Evolutionary conservation across 1,140 invertebrate species (phyloP).

Genomic region (Acromyrmex heyeri): DNA sequence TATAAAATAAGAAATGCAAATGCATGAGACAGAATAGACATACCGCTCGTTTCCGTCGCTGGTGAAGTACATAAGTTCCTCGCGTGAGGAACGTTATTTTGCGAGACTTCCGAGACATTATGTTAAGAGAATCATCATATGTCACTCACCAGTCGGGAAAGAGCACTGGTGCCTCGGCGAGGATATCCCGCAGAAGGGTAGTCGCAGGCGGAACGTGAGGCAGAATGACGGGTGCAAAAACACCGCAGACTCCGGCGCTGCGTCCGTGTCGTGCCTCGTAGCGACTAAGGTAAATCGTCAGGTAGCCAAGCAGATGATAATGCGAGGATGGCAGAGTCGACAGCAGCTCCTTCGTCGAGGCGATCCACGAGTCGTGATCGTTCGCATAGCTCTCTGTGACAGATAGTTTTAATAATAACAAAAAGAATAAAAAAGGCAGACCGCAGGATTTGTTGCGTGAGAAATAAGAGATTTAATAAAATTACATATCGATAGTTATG

Average conservation of each 20-base stretch:
- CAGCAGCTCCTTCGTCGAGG: constrained; percentile 81
- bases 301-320: constrained; percentile 84
- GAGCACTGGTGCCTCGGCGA: constrained; percentile 80
- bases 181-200: constrained; percentile 82
- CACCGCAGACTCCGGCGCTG: constrained; percentile 82
- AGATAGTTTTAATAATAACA: not conserved
- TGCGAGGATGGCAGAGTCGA: constrained; percentile 81
- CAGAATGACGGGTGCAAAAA: constrained; percentile 84
- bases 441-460: too few species aligned
- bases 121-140: constrained; percentile 7
- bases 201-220: constrained; percentile 85
- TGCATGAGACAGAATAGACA: constrained; percentile 18
- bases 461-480: too few species aligned
- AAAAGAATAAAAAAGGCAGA: too few species aligned
- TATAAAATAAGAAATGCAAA: constrained; percentile 34
- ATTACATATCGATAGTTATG: too few species aligned
- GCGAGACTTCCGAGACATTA: not conserved
- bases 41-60: constrained; percentile 1
- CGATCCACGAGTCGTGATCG: constrained; percentile 82
- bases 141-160: constrained; percentile 79
- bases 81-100: not conserved
- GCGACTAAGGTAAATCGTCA: constrained; percentile 84
- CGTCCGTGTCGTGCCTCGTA: constrained; percentile 84
- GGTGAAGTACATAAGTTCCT: not conserved
- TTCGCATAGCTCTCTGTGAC: constrained; percentile 78